These are phyloP conservation scores for Macrophya annulata DNA, from an alignment of 2,888 invertebrate genomes.

Conservation along the genomic window DNA sequence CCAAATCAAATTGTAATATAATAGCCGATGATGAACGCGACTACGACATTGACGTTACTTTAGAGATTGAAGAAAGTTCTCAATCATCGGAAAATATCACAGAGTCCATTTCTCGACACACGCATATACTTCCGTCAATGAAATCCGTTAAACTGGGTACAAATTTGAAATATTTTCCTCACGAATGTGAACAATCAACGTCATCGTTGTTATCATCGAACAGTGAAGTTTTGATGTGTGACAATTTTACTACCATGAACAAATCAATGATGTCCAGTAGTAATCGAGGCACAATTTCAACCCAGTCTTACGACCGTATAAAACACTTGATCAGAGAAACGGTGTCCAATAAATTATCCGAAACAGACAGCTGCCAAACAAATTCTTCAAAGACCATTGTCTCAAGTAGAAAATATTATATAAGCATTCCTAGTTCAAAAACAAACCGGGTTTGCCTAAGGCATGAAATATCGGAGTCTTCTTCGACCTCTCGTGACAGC, in stretches of 20 bases:
- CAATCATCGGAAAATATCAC: background rate
- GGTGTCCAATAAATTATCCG: slow-evolving; percentile 63
- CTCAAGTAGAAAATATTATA: slow-evolving; percentile 61
- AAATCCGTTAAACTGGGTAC: slow-evolving; percentile 39
- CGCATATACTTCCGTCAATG: slow-evolving; percentile 50
- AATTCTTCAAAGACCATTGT: slow-evolving; percentile 64
- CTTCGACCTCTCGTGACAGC: slow-evolving; percentile 39
- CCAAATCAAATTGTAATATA: background rate
- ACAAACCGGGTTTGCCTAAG: slow-evolving; percentile 51
- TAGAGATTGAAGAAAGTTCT: slow-evolving; percentile 45
- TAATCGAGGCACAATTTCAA: slow-evolving; percentile 60
- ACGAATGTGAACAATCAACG: background rate
- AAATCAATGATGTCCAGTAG: slow-evolving; percentile 40
- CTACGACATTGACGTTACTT: slow-evolving; percentile 41
- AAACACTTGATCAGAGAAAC: slow-evolving; percentile 67
- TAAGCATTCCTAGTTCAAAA: slow-evolving; percentile 62
- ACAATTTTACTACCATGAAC: slow-evolving; percentile 47
- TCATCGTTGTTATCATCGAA: slow-evolving; percentile 15
- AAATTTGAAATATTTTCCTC: background rate
- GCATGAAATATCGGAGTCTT: slow-evolving; percentile 39
- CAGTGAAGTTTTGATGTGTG: slow-evolving; percentile 27
- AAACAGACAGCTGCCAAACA: slow-evolving; percentile 63
- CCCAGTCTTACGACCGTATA: slow-evolving; percentile 64
- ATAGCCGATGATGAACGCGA: background rate
- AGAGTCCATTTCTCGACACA: slow-evolving; percentile 34